phyloP scores from a whole-genome alignment of 2,888 invertebrate genomes.

The Muscina levida region DNA sequence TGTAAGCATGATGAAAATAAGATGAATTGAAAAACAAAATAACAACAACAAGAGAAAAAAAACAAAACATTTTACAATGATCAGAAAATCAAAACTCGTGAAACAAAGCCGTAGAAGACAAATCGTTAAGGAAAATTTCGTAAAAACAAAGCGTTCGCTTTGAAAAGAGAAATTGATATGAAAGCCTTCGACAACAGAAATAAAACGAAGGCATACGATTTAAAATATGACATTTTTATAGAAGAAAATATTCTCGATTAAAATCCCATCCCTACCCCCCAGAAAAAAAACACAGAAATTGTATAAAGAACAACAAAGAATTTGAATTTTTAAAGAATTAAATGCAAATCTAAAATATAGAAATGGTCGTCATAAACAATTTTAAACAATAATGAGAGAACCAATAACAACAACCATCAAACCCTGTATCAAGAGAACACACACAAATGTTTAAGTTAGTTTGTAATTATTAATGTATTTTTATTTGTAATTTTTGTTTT shows the following conservation, averaged over 20 bases:
- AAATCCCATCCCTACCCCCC: too few relatives aligned
- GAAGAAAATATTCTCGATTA: background rate
- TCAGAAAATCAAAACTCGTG: background rate
- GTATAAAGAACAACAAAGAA: slow-evolving; percentile 50
- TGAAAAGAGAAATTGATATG: background rate
- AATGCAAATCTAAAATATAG: slow-evolving; percentile 1
- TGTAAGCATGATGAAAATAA: slow-evolving; percentile 16
- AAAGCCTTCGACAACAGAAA: background rate
- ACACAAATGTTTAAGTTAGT: slow-evolving; percentile 39
- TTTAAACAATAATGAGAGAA: slow-evolving; percentile 29
- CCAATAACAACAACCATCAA: too few relatives aligned
- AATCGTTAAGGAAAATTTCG: background rate
- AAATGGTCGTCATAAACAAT: slow-evolving; percentile 11
- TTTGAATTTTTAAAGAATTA: slow-evolving; percentile 35
- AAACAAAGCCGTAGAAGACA: too few relatives aligned
- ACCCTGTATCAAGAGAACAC: too few relatives aligned
- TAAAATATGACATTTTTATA: slow-evolving; percentile 11
- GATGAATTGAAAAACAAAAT: background rate
- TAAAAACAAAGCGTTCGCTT: slow-evolving; percentile 22
- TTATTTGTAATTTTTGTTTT: slow-evolving; percentile 27
- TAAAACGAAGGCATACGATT: background rate
- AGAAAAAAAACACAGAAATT: slow-evolving; percentile 23
- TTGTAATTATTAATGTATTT: slow-evolving; percentile 28
- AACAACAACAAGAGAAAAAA: background rate
- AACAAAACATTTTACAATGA: slow-evolving; percentile 1